Evolutionary conservation across 2,888 invertebrate species (phyloP).

Genomic region (Parelbella ahira): DNA sequence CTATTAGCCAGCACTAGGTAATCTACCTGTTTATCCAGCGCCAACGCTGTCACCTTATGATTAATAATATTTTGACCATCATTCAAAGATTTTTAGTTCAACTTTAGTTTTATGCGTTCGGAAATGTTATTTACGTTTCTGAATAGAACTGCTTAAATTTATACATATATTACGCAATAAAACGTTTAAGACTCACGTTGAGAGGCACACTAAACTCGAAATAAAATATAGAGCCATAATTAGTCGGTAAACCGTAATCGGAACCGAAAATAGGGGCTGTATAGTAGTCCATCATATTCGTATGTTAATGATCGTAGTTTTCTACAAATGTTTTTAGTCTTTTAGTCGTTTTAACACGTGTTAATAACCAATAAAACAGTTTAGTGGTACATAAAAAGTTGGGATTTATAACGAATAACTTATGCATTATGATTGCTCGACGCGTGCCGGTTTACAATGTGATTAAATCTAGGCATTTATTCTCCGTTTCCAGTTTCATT

Average conservation of each 20-base stretch:
- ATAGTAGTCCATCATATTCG: constrained; percentile 49
- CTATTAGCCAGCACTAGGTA: no score
- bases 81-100: no score
- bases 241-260: constrained; percentile 41
- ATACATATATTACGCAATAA: constrained; percentile 23
- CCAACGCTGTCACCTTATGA: no score
- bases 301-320: constrained; percentile 69
- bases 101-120: no score
- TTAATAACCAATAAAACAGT: constrained; percentile 78
- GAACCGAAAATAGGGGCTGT: constrained; percentile 33
- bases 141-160: neutral
- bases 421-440: constrained; percentile 63
- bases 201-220: constrained; percentile 21
- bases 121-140: no score
- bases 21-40: no score
- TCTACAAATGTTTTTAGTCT: constrained; percentile 75
- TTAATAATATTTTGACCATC: no score
- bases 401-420: constrained; percentile 75
- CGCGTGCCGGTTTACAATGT: constrained; percentile 50
- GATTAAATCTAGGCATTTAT: constrained; percentile 42
- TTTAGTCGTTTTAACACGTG: constrained; percentile 72
- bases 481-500: constrained; percentile 38
- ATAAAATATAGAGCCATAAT: constrained; percentile 39
- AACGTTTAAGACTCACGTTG: constrained; percentile 14
- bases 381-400: constrained; percentile 79